phyloP scores from a whole-genome alignment of 2,888 invertebrate species.

The Drosophila lutescens region DNA sequence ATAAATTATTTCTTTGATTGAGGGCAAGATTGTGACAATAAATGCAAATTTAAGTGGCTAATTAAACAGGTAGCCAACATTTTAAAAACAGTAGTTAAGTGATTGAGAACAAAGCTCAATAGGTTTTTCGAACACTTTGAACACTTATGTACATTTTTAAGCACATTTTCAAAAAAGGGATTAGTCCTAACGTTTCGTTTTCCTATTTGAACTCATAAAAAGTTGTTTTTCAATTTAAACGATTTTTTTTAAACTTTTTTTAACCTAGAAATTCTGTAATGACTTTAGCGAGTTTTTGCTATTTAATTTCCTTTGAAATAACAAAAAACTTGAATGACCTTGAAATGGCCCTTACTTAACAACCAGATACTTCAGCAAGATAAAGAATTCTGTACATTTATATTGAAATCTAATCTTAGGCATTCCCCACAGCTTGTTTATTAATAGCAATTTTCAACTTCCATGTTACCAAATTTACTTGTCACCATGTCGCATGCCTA shows the following conservation, averaged over 20 bases:
- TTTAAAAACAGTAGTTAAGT: background rate
- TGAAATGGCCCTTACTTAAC: background rate
- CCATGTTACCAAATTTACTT: background rate
- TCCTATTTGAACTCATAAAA: too few species aligned
- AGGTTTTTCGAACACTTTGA: background rate
- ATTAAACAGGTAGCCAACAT: conserved; percentile 5
- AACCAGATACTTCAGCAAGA: background rate
- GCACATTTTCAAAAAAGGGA: background rate
- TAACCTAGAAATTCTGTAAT: too few species aligned
- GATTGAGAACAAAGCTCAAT: conserved; percentile 1
- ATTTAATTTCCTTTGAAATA: too few species aligned
- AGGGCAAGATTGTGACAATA: conserved; percentile 18
- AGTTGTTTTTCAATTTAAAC: too few species aligned
- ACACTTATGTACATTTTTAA: too few species aligned
- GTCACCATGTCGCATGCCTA: conserved; percentile 3
- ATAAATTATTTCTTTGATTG: conserved; percentile 25
- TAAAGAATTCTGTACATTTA: background rate
- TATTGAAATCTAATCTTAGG: conserved; percentile 1
- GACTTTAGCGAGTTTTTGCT: too few species aligned
- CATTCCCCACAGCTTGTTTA: background rate
- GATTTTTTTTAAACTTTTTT: too few species aligned
- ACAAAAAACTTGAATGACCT: background rate
- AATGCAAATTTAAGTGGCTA: conserved; percentile 27
- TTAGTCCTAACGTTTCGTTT: too few species aligned
- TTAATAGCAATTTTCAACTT: background rate